phyloP scores from a whole-genome alignment of 2,797 vertebrate genomes.

The Protonibea diacanthus region DNA sequence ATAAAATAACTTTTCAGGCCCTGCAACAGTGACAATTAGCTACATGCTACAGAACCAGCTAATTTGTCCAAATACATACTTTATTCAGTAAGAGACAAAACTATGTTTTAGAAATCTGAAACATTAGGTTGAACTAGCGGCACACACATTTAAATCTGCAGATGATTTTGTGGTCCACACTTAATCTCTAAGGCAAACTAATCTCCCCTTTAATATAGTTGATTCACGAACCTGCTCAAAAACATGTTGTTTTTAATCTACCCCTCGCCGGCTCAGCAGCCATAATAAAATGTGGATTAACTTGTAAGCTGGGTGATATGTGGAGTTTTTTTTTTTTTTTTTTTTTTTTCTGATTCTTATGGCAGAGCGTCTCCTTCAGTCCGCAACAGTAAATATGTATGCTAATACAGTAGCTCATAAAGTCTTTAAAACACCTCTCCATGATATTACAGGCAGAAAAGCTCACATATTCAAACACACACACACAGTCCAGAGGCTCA shows the following conservation, averaged over 20 bases:
- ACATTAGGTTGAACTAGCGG: slow-evolving; percentile 29
- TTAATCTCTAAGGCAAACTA: slow-evolving; percentile 84
- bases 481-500: slow-evolving; percentile 8
- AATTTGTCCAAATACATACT: slow-evolving; percentile 20
- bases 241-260: slow-evolving; percentile 88
- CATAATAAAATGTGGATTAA: slow-evolving; percentile 88
- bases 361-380: slow-evolving; percentile 65
- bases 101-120: slow-evolving; percentile 21
- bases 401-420: slow-evolving; percentile 82
- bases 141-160: slow-evolving; percentile 66
- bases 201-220: slow-evolving; percentile 87
- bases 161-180: slow-evolving; percentile 71
- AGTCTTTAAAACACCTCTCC: slow-evolving; percentile 73
- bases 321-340: slow-evolving; percentile 55
- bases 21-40: background rate
- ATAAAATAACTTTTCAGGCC: slow-evolving; percentile 21
- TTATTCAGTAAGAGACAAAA: slow-evolving; percentile 19
- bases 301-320: slow-evolving; percentile 82
- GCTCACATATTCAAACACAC: slow-evolving; percentile 46
- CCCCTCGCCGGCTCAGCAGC: slow-evolving; percentile 80
- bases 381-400: slow-evolving; percentile 84
- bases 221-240: slow-evolving; percentile 85
- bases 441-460: slow-evolving; percentile 64
- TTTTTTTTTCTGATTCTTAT: slow-evolving; percentile 66
- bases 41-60: slow-evolving; percentile 24